Evolutionary conservation across 2,888 invertebrate species (phyloP), one percentile per base, ranked within the genome.

Genomic region (Teleiodes luculella): DNA sequence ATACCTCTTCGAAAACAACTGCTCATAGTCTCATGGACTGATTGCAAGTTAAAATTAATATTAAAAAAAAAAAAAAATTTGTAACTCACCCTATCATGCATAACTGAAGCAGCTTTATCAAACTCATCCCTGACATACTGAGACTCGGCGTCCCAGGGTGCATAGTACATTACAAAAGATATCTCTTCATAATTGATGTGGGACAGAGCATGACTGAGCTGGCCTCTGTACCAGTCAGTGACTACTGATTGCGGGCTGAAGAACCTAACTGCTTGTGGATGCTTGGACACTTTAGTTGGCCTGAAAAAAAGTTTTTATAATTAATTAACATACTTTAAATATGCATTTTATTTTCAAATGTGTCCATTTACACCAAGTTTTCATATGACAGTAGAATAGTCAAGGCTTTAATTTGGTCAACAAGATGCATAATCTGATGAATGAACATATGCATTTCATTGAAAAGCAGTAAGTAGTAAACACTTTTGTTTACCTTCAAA

Each of bases 101-200:
- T 92, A 67, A 93, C 90, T 67, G 84, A 84, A 2, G 96, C 95
- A 53, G 94, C 94, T 64, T 90, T 91, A 67, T 95, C 94, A 86
- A 96, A 96, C 68, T 96, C 94, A 55, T 91, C 83, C 52, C 94
- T 90, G 0, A 94, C 92, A 70, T 91, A 90, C 74, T 96, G 94
- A 65, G 95, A 95, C 73, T 96, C 95, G 0, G 96, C 95, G 89
- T 97, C 96, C 98, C 98, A 98, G 0, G 98, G 97, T 7, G 97
- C 97, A 87, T 98, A 98, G 78, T 96, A 97, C 94, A 97, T 96
- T 20, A 97, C 92, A 81, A 98, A 94, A 35, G 96, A 93, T 4
- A 97, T 83, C 78, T 97, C 97, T 2, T 93, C 92, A 33, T 89
- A 76, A 4, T 92, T 86, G 0, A 95, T 91, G 56, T 91, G 78